Base-by-base conservation (phyloP, 64 coral and sea anemone genomes). In the Trachythela sp. region DNA sequence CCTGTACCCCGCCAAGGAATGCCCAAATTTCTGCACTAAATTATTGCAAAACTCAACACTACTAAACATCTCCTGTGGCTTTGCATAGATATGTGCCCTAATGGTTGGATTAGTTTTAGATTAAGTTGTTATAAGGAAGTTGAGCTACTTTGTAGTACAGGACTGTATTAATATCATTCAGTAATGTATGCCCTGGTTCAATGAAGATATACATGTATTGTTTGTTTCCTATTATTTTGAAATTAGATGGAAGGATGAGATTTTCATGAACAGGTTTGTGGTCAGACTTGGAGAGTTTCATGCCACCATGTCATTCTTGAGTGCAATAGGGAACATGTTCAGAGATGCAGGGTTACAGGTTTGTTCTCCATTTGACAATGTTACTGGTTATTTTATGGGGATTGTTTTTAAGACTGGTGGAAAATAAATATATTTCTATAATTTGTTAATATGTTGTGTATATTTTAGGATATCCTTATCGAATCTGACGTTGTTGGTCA, bases 271-370 rank as follows among this genome's bases (percentile, higher is more conserved):
- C 15, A 72, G 68, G 33, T 72, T 72, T 27, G 68, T 31, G 17
- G 33, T 72, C 26, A 72, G 68, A 72, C 68, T 72, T 72, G 68
- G 68, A 26, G 68, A 72, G 68, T 72, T 72, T 35, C 68, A 72
- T 72, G 33, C 68, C 2, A 72, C 33, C n/a, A 27, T 72, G 68
- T 72, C 68, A 26, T 72, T 72, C 26, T 26, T 72, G 33, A 72
- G 68, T 72, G n/a, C 68, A 27, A 72, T 72, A 72, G 68, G 68
- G 29, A 5, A 72, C 33, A 72, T 72, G 68, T 72, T 72, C 68
- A 72, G 68, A 72, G 68, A 72, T 15, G 68, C 68, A 22, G 68
- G 68, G 33, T 72, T 72, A 72, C 68, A 72, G 68, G 68, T 72
- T 22, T 72, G 68, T 22, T 8, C 24, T 7, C 64, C 8, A 8